Conservation (phyloP, 2,797 vertebrate species). For the Myotis pilosus region DNA sequence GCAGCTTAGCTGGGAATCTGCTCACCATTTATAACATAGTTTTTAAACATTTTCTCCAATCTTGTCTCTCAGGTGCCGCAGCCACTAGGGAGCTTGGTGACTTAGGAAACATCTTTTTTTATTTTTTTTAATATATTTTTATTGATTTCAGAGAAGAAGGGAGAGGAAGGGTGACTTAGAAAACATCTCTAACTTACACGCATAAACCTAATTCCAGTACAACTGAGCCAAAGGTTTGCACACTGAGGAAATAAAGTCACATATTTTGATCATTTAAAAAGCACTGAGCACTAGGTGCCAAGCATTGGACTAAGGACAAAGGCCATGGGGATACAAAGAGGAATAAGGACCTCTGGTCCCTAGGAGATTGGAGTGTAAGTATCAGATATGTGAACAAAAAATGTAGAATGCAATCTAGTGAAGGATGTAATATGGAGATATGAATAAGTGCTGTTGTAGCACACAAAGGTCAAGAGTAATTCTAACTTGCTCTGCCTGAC, state of each 20-base stretch:
- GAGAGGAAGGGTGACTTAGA: background rate
- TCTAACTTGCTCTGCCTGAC: background rate
- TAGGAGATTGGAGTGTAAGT: conserved; percentile 13
- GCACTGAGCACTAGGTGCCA: background rate
- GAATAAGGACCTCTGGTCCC: background rate
- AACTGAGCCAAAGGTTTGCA: background rate
- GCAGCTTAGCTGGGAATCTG: background rate
- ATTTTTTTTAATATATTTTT: no score
- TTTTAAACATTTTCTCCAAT: conserved; percentile 37
- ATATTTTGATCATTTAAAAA: conserved; percentile 21
- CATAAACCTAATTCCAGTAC: background rate
- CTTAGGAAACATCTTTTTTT: background rate
- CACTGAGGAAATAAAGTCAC: background rate
- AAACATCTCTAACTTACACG: conserved; percentile 7
- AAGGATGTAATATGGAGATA: background rate
- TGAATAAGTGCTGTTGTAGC: background rate
- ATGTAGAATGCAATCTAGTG: background rate
- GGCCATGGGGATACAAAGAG: background rate
- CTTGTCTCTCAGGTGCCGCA: background rate
- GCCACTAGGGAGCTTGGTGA: background rate
- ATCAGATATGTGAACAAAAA: conserved; percentile 9
- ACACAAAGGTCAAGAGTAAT: background rate
- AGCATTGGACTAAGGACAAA: background rate
- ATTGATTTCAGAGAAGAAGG: no score
- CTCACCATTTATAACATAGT: background rate